These are phyloP conservation scores for Chloroclysta siterata DNA, from an alignment of 2,888 invertebrate genomes.

Conservation along the genomic window DNA sequence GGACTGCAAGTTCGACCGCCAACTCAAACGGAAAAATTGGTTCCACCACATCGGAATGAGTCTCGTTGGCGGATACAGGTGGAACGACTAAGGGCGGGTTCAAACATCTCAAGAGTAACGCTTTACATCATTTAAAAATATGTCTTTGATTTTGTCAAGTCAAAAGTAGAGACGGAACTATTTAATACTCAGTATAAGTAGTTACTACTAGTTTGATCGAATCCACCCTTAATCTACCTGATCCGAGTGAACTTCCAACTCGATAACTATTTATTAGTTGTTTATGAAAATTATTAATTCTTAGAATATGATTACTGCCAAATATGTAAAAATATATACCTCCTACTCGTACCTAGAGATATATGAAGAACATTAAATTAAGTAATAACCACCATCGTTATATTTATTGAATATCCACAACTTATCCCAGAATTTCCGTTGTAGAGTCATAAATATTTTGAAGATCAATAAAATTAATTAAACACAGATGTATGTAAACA, in stretches of 20 bases:
- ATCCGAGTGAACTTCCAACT: constrained; percentile 29
- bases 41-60: constrained; percentile 67
- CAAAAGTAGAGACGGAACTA: too few relatives aligned
- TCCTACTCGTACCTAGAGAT: background rate
- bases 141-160: too few relatives aligned
- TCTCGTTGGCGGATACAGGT: constrained; percentile 67
- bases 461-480: too few relatives aligned
- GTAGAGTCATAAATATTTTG: too few relatives aligned
- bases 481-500: constrained; percentile 16
- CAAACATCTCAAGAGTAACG: too few relatives aligned
- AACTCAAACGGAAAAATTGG: constrained; percentile 64
- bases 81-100: constrained; percentile 37
- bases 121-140: too few relatives aligned
- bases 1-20: constrained; percentile 69
- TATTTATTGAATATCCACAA: background rate
- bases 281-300: background rate
- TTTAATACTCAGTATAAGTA: too few relatives aligned
- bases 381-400: background rate
- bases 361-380: background rate
- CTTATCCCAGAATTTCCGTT: background rate
- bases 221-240: too few relatives aligned
- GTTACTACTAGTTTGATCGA: too few relatives aligned
- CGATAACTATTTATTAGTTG: constrained; percentile 16
- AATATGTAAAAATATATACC: background rate
- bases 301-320: background rate